Evolutionary conservation across 2,888 invertebrate genomes (phyloP), one percentile per base, ranked within the genome.

Genomic region (Platycnemis pennipes): DNA sequence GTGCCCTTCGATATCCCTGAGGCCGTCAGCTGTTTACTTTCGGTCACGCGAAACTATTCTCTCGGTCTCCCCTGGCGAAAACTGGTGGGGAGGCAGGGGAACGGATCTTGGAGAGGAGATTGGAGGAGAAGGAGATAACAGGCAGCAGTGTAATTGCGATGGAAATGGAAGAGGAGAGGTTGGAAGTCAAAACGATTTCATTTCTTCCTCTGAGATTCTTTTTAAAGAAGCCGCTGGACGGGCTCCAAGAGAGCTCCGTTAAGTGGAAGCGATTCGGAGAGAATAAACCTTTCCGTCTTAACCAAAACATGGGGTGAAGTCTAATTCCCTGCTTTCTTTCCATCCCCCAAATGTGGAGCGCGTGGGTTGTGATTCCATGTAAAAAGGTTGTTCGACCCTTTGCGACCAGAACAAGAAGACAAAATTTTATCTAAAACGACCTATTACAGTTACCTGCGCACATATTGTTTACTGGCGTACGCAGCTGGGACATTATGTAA

Each of bases 231-330:
- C 91, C 91, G 91, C 44, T 91, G 91, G 91, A 91, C n/a, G 26
- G 22, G 44, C 26, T 91, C 91, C 91, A 91, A 77, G 37, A 77
- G 37, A 42, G 91, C 91, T 77, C 26, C 77, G 91, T 44, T 91
- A 91, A 91, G 91, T 91, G 91, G 91, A 91, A 69, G 91, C 91
- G 91, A 91, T 91, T 91, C 91, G 11, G 91, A 26, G 91, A 42
- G 69, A 56, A 91, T 91, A 91, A 91, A 91, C 63, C 91, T 53
- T 56, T 89, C 89, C 89, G 89, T 37, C 53, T 49, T 37, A 56
- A 56, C 91, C 91, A 56, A 91, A 91, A 56, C 42, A 91, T 63
- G 8, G 91, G 91, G 37, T 77, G 77, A 45, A 91, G 37, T 44
- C 44, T 69, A 44, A 91, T 69, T 44, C 63, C 69, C 56, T 22